Conservation (phyloP, 2,113 vertebrate species). For the Fulmarus glacialis region DNA sequence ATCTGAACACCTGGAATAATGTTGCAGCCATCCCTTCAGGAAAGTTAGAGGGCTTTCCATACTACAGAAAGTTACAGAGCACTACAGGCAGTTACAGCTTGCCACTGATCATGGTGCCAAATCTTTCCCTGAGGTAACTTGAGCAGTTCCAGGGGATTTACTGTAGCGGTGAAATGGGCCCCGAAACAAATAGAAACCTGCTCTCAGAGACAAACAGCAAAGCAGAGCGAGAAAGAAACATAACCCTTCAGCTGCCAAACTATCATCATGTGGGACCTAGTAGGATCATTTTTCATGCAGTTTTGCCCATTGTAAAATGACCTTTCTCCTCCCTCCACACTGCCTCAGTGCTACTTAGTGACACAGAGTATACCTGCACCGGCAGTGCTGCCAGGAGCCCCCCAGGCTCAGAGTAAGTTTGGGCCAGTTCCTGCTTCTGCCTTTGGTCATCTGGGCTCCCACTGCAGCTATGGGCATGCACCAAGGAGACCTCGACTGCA, state of each 20-base stretch:
- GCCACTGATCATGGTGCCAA: not conserved
- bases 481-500: not conserved
- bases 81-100: not conserved
- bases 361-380: rapidly evolving
- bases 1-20: not conserved
- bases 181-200: not conserved
- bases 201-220: not conserved
- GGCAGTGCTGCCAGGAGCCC: not conserved
- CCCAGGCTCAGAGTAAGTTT: not conserved
- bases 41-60: not conserved
- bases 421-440: not conserved
- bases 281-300: not conserved
- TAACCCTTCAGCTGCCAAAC: not conserved
- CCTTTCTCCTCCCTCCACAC: not conserved
- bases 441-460: not conserved
- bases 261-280: too few species aligned
- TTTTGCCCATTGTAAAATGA: not conserved
- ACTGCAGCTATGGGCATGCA: not conserved
- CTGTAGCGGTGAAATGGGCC: not conserved
- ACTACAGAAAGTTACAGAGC: not conserved
- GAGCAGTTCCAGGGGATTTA: not conserved
- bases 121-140: not conserved
- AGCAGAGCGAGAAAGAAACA: not conserved
- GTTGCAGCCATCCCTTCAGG: not conserved
- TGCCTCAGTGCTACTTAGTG: too few species aligned